Conservation (phyloP, 2,888 invertebrate genomes). For the Morpho achilles region DNA sequence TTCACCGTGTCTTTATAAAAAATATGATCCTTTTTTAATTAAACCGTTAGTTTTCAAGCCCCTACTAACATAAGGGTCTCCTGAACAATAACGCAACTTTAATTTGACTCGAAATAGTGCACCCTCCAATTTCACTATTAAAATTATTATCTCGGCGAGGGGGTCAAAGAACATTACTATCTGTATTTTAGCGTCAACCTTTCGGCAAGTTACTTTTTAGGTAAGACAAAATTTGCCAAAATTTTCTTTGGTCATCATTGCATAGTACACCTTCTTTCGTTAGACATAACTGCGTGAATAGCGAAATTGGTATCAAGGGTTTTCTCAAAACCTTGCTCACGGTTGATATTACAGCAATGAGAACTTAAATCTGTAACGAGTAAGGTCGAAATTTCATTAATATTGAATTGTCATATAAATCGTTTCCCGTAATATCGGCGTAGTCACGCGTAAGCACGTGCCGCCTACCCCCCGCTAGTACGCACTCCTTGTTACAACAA, state of each 20-base stretch:
- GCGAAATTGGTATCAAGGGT: slow-evolving; percentile 12
- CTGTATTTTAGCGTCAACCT: slow-evolving; percentile 60
- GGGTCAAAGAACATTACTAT: slow-evolving; percentile 68
- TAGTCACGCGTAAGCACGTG: slow-evolving; percentile 73
- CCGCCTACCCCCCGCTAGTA: slow-evolving; percentile 70
- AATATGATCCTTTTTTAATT: slow-evolving; percentile 31
- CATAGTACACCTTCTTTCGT: slow-evolving; percentile 49
- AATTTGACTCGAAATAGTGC: slow-evolving; percentile 64
- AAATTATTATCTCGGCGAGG: slow-evolving; percentile 63
- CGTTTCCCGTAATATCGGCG: slow-evolving; percentile 12
- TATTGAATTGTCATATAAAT: slow-evolving; percentile 31
- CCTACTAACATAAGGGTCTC: slow-evolving; percentile 49
- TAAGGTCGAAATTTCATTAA: slow-evolving; percentile 37
- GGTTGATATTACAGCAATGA: slow-evolving; percentile 25
- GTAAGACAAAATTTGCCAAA: slow-evolving; percentile 34
- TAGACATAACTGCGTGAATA: slow-evolving; percentile 35
- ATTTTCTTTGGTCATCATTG: slow-evolving; percentile 31
- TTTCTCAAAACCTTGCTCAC: slow-evolving; percentile 4
- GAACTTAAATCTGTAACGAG: neutral
- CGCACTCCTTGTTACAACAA: slow-evolving; percentile 75
- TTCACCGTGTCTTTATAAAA: slow-evolving; percentile 9
- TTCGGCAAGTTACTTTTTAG: slow-evolving; percentile 61
- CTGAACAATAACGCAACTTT: slow-evolving; percentile 63
- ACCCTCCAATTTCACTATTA: slow-evolving; percentile 66
- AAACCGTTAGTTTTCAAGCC: slow-evolving; percentile 36